Conservation (phyloP, 2,888 invertebrate species). For the Conchocele bisecta region DNA sequence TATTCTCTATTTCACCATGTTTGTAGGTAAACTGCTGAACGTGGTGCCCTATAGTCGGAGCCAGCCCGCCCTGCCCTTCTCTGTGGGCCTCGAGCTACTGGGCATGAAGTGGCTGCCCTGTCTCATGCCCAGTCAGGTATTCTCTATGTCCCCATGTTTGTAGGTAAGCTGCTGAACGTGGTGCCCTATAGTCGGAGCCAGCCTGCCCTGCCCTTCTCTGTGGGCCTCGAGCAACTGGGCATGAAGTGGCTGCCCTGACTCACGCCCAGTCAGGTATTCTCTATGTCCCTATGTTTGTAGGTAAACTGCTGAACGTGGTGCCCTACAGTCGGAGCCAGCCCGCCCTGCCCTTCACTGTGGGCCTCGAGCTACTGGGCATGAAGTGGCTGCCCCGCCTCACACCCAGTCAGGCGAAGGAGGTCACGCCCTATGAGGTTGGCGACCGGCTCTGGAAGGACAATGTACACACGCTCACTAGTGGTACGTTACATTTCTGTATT, state of each 20-base stretch:
- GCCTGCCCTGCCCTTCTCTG: conserved; percentile 46
- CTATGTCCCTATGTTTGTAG: no score
- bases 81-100: conserved; percentile 76
- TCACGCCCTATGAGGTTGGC: conserved; percentile 79
- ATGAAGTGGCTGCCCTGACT: conserved; percentile 78
- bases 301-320: conserved; percentile 69
- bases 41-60: conserved; percentile 71
- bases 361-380: conserved; percentile 78
- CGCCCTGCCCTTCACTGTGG: conserved; percentile 55
- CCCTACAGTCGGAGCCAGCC: conserved; percentile 67
- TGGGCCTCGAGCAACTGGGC: conserved; percentile 78
- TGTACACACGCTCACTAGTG: conserved; percentile 73
- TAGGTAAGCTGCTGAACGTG: conserved; percentile 72
- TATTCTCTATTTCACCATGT: no score
- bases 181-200: conserved; percentile 69
- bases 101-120: conserved; percentile 79
- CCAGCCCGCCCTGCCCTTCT: conserved; percentile 44
- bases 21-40: conserved; percentile 70
- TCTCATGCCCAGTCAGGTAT: conserved; percentile 73
- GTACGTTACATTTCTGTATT: no score
- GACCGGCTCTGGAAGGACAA: conserved; percentile 76
- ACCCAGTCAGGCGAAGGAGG: conserved; percentile 76
- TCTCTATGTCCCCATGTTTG: no score
- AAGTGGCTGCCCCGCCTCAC: conserved; percentile 77
- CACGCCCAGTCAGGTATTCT: conserved; percentile 72